Evolutionary conservation across 1,140 invertebrate genomes (phyloP), one percentile per base, ranked within the genome.

Genomic region (Drusus annulatus): DNA sequence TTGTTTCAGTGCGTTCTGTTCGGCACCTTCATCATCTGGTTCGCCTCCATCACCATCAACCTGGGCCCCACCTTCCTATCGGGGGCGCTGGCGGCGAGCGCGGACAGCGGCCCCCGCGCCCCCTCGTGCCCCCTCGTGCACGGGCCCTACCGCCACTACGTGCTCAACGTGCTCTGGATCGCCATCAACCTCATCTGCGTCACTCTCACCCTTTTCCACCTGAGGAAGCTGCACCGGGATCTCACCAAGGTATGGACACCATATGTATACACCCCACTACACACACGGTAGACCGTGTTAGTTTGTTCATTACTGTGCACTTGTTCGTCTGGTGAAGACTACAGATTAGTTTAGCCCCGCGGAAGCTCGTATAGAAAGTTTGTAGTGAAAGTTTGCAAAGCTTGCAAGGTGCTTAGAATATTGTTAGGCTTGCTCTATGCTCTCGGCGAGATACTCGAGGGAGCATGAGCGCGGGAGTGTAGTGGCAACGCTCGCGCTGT

Each of bases 1-100:
- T 91, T 71, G 7, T 91, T 90, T 19, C 93, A 96, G 91, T 98
- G 96, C 87, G 95, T 97, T 6, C 91, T 97, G 23, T 98, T 97
- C 88, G 96, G 96, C 15, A 94, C 96, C 28, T 96, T 96, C 88
- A 97, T 97, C 93, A 97, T 97, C 85, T 97, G 96, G 96, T 97
- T 97, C 88, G 94, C 94, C 13, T 94, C 93, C 75, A 94, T 97
- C 84, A 96, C 96, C 10, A 96, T 98, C 85, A 97, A 98, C 88
- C 91, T 98, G 81, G 96, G 96, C 5, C 96, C 96, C 2, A 97
- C 96, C 4, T 97, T 98, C 88, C 89, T 97, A 81, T 95, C 94
- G 76, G 95, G 96, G 2, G 95, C 95, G 10, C 87, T 97, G 60
- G 95, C 95, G 0, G 95, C 95, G n/a, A 96, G 95, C 84, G 93